A percentile compares a stretch with the other conserved stretches of the same genome.
Evolutionary conservation across 2,113 vertebrate species (phyloP).

Genomic region (Dasyprocta punctata): DNA sequence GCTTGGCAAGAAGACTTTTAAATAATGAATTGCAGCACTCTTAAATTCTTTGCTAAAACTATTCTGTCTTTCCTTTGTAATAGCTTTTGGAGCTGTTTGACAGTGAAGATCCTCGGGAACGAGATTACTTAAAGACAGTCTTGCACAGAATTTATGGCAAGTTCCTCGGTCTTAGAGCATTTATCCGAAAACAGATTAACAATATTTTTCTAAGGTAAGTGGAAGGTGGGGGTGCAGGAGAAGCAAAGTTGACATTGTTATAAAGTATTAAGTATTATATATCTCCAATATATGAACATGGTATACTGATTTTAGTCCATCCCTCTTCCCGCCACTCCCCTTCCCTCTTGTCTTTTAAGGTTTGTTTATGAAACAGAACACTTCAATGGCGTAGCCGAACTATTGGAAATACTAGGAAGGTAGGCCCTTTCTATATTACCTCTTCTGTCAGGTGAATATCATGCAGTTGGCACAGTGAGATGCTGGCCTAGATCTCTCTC

Average conservation of each 20-base stretch:
- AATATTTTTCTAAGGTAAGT: conserved; percentile 99
- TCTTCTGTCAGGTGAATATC: conserved; percentile 33
- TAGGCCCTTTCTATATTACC: conserved; percentile 82
- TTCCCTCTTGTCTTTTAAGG: conserved; percentile 83
- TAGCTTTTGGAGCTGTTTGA: conserved; percentile 99
- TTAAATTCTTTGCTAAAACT: not conserved
- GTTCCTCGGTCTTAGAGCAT: conserved; percentile 99
- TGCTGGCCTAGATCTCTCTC: not conserved
- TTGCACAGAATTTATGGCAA: conserved; percentile 99
- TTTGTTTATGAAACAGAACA: conserved; percentile 99
- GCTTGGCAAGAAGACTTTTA: not conserved
- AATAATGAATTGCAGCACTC: not conserved
- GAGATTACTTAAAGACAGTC: conserved; percentile 99
- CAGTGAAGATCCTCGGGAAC: conserved; percentile 99
- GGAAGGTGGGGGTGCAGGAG: conserved; percentile 22
- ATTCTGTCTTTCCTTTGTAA: conserved; percentile 65
- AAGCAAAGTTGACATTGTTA: not conserved
- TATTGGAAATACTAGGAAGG: conserved; percentile 99
- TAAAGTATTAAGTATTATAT: conserved; percentile 52
- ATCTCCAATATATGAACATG: conserved; percentile 7
- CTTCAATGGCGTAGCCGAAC: conserved; percentile 99
- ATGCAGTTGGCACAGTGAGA: not conserved
- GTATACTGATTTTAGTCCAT: conserved; percentile 28
- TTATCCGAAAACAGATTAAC: conserved; percentile 99
- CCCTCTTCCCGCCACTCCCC: rapidly evolving